A percentile compares a stretch with the other conserved stretches of the same genome.
phyloP scores from a whole-genome alignment of 2,113 vertebrate genomes.

The Pachycephala philippinensis region DNA sequence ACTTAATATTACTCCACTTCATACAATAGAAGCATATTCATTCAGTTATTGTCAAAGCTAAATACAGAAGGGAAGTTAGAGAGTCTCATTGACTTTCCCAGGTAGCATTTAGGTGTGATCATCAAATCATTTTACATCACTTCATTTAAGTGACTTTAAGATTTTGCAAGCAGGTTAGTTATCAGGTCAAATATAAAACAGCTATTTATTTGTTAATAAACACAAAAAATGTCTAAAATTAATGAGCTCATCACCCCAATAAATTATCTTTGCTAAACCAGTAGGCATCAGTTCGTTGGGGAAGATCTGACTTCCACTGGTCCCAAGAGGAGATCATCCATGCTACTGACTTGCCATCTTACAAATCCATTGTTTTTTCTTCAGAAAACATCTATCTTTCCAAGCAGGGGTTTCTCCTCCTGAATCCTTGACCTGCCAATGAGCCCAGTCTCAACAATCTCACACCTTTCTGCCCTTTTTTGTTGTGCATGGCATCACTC shows the following conservation, averaged over 20 bases:
- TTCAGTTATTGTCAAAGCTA: background rate
- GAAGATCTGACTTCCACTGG: background rate
- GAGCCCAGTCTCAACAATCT: background rate
- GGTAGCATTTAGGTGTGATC: background rate
- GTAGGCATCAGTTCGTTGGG: background rate
- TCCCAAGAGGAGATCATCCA: background rate
- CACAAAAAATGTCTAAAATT: background rate
- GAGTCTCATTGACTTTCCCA: background rate
- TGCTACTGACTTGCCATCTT: background rate
- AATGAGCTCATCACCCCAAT: background rate
- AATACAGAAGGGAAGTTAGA: background rate
- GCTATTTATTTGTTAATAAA: background rate
- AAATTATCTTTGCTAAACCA: background rate
- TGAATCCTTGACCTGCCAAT: background rate
- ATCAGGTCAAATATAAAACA: background rate
- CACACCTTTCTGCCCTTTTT: background rate
- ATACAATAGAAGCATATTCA: background rate
- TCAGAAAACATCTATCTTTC: background rate
- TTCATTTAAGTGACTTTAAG: background rate
- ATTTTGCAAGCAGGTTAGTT: background rate
- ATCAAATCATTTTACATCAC: background rate
- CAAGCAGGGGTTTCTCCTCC: background rate
- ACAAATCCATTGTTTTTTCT: background rate
- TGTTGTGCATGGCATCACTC: background rate
- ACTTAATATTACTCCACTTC: background rate